Conservation (phyloP, 2,888 invertebrate species). For the Polia nebulosa region DNA sequence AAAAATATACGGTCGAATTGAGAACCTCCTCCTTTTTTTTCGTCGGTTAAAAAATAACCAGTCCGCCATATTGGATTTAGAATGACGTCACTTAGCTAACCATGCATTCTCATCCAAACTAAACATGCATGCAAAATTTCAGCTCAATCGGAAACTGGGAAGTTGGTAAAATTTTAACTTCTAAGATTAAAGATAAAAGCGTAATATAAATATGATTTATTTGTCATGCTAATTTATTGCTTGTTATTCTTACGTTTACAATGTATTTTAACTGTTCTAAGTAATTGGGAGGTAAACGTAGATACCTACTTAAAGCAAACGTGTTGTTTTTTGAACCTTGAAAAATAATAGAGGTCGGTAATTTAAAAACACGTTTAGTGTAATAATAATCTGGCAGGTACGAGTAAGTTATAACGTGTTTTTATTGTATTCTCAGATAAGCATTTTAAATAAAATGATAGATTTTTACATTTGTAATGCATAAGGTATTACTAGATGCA, state of each 20-base stretch:
- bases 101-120: no score
- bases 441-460: neutral
- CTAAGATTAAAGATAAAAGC: no score
- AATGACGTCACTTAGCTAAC: no score
- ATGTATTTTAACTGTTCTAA: neutral
- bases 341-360: neutral
- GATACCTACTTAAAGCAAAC: neutral
- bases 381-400: neutral
- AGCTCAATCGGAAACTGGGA: no score
- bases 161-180: no score
- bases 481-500: neutral
- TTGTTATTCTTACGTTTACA: neutral
- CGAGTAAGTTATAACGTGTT: neutral
- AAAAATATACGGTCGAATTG: no score
- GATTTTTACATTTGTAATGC: neutral
- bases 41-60: no score
- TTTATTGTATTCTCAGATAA: neutral
- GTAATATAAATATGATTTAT: slow-evolving; percentile 16
- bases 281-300: neutral
- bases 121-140: no score
- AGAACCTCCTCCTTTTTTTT: no score
- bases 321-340: neutral
- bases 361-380: neutral
- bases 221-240: neutral
- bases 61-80: no score